Percentiles rank a stretch among this genome's conserved stretches.
These are phyloP conservation scores for Hydractinia echinata DNA, from an alignment of 30 jellyfish, hydroid and myxozoan species.

Conservation along the genomic window DNA sequence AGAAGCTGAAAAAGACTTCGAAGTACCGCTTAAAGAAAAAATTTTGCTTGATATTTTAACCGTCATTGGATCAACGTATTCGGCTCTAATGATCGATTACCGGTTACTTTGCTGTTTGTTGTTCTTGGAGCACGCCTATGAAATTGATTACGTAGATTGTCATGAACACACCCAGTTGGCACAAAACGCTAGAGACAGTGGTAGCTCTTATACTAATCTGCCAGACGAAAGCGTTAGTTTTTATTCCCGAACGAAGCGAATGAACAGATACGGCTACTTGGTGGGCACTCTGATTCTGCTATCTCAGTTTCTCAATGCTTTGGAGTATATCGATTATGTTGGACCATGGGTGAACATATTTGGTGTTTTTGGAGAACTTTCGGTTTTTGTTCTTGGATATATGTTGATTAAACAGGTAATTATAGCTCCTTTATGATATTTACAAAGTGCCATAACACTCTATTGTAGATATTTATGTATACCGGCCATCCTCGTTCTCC, in stretches of 20 bases:
- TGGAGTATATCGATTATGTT: neutral
- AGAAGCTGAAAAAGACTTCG: neutral
- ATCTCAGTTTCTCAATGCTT: neutral
- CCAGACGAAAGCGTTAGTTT: conserved; percentile 11
- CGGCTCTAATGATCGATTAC: conserved; percentile 12
- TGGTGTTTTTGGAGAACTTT: conserved; percentile 6
- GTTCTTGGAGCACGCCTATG: conserved; percentile 15
- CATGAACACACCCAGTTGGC: neutral
- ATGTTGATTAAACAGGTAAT: neutral
- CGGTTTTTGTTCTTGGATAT: neutral
- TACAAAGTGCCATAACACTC: too few relatives aligned
- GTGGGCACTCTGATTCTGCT: neutral
- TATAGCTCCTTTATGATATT: too few relatives aligned
- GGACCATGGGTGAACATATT: conserved; percentile 23
- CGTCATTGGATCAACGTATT: neutral
- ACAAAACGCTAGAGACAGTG: neutral
- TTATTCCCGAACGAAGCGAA: neutral
- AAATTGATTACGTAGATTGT: neutral
- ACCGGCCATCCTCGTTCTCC: too few relatives aligned
- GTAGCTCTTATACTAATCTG: neutral
- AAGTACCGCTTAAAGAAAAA: neutral
- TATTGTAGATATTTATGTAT: too few relatives aligned
- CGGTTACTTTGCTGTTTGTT: conserved; percentile 20
- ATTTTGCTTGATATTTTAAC: neutral
- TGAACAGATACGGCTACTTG: neutral